Conservation (phyloP, 2,113 vertebrate species). For the Papio anubis region DNA sequence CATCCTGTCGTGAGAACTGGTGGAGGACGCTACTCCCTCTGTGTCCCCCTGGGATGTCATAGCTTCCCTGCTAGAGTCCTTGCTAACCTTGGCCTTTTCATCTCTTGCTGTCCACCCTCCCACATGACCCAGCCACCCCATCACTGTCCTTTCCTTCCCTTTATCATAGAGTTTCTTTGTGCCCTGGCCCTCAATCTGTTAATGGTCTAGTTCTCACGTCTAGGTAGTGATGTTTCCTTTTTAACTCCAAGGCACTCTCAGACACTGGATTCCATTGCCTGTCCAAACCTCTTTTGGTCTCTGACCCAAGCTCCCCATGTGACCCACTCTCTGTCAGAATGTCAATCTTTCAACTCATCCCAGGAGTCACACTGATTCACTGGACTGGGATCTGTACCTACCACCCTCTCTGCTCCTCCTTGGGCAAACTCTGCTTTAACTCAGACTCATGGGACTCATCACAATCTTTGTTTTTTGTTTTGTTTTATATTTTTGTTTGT, state of each 20-base stretch:
- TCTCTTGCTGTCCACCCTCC: neutral
- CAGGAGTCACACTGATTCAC: neutral
- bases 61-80: neutral
- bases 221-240: neutral
- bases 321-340: neutral
- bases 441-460: neutral
- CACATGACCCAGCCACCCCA: neutral
- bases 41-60: too few species aligned
- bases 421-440: neutral
- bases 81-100: neutral
- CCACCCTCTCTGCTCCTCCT: neutral
- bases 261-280: neutral
- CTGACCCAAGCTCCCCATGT: neutral
- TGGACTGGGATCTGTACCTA: neutral
- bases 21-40: neutral
- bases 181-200: neutral
- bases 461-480: neutral
- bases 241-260: neutral
- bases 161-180: neutral
- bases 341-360: neutral
- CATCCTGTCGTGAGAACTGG: neutral
- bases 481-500: too few species aligned
- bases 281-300: neutral
- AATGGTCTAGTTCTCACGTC: neutral
- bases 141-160: neutral